A percentile compares a stretch with the other conserved stretches of the same genome.
These are phyloP conservation scores for Aleiodes alternator DNA, from an alignment of 2,888 invertebrate genomes.

Conservation along the genomic window DNA sequence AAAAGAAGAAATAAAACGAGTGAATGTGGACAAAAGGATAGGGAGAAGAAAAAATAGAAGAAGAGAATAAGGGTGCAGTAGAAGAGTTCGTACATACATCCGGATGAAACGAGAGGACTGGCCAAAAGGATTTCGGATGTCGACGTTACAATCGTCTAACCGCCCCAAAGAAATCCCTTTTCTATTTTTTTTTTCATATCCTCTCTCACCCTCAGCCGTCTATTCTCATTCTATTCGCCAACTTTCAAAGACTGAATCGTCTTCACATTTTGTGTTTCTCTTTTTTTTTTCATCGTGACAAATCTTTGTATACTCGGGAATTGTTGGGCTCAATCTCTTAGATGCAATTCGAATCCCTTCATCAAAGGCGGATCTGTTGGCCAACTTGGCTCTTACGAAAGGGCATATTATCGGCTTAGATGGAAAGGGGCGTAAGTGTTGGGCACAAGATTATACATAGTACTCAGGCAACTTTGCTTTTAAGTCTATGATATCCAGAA, in stretches of 20 bases:
- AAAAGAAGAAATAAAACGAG: conserved; percentile 20
- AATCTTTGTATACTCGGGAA: conserved; percentile 27
- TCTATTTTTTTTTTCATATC: conserved; percentile 35
- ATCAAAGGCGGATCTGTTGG: conserved; percentile 57
- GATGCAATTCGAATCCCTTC: conserved; percentile 12
- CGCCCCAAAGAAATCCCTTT: conserved; percentile 46
- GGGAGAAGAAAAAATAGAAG: conserved; percentile 11
- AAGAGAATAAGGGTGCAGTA: too few species aligned
- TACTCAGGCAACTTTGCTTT: too few species aligned
- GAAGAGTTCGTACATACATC: conserved; percentile 44
- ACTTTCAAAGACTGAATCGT: conserved; percentile 37
- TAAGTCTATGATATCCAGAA: too few species aligned
- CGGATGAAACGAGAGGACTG: conserved; percentile 49
- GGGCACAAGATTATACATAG: too few species aligned
- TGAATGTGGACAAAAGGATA: conserved; percentile 37
- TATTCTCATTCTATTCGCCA: conserved; percentile 39
- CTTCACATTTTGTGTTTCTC: conserved; percentile 6
- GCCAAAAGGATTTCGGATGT: conserved; percentile 55
- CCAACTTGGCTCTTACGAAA: too few species aligned
- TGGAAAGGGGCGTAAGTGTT: too few species aligned
- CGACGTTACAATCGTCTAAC: conserved; percentile 49
- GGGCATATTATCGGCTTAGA: too few species aligned
- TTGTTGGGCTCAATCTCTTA: conserved; percentile 10
- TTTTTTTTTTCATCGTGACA: conserved; percentile 13
- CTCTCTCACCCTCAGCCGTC: conserved; percentile 24